These are phyloP conservation scores for Formicarius rufipectus DNA, from an alignment of 2,113 vertebrate genomes.

Conservation along the genomic window DNA sequence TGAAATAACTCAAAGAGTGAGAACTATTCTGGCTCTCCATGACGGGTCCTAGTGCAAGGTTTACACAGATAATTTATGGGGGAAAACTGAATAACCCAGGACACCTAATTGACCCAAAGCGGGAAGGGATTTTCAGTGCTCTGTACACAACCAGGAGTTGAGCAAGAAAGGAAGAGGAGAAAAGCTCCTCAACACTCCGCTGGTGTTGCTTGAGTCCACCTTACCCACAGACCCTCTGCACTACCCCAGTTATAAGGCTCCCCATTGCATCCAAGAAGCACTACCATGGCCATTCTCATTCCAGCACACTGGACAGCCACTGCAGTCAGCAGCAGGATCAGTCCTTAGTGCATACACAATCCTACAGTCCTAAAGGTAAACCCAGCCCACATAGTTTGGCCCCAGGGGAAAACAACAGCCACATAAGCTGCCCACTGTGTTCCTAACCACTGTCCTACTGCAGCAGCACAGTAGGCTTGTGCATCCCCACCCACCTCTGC, in stretches of 20 bases:
- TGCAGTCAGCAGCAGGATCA: background rate
- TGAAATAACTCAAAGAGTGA: background rate
- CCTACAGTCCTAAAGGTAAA: background rate
- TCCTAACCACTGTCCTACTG: background rate
- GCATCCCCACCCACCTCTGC: background rate
- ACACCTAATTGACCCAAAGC: background rate
- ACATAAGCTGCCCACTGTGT: background rate
- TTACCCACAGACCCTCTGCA: background rate
- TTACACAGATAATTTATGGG: background rate
- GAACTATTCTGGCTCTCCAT: background rate
- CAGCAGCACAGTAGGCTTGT: background rate
- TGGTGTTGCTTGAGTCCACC: background rate
- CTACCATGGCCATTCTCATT: rapidly evolving
- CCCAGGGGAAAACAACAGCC: background rate
- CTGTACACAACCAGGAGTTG: rapidly evolving
- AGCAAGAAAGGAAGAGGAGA: background rate
- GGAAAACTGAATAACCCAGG: background rate
- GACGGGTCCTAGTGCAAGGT: background rate
- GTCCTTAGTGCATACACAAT: background rate
- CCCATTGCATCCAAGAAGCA: background rate
- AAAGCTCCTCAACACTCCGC: background rate
- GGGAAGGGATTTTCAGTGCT: background rate
- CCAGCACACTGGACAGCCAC: background rate
- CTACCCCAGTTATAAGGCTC: background rate
- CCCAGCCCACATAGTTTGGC: no score